Evolutionary conservation across 2,888 invertebrate species (phyloP).

Genomic region (Atethmia centrago): DNA sequence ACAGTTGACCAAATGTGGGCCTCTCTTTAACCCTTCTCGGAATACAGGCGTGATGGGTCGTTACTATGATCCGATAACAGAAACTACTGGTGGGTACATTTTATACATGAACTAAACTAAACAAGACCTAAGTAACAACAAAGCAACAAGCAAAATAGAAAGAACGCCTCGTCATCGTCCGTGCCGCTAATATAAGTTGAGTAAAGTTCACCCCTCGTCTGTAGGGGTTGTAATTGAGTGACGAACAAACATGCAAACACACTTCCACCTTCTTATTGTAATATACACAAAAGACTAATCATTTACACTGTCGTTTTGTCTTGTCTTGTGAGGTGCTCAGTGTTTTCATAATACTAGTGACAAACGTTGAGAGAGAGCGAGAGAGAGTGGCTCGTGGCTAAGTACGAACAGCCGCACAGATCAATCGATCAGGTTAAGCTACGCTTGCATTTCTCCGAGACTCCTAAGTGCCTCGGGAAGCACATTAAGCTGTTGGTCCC

Average conservation of each 20-base stretch:
- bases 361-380: neutral
- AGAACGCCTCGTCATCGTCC: conserved; percentile 34
- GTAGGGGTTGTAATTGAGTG: conserved; percentile 15
- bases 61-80: neutral
- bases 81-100: neutral
- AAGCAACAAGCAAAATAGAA: conserved; percentile 9
- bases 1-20: neutral
- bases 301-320: neutral
- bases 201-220: neutral
- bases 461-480: too few species aligned
- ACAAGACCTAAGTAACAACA: conserved; percentile 12
- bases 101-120: neutral
- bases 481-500: too few species aligned
- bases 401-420: too few species aligned
- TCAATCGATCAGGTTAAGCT: too few species aligned
- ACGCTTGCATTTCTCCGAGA: too few species aligned
- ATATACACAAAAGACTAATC: conserved; percentile 13
- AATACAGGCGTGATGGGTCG: neutral
- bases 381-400: too few species aligned
- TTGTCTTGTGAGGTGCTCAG: neutral
- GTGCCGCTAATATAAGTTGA: conserved; percentile 26
- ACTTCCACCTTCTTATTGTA: conserved; percentile 21
- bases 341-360: neutral
- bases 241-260: conserved; percentile 26
- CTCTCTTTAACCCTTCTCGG: too few species aligned